Percentiles rank a stretch among this genome's conserved stretches.
These are phyloP conservation scores for Seriola dumerili DNA, from an alignment of 2,113 vertebrate species.

Conservation along the genomic window DNA sequence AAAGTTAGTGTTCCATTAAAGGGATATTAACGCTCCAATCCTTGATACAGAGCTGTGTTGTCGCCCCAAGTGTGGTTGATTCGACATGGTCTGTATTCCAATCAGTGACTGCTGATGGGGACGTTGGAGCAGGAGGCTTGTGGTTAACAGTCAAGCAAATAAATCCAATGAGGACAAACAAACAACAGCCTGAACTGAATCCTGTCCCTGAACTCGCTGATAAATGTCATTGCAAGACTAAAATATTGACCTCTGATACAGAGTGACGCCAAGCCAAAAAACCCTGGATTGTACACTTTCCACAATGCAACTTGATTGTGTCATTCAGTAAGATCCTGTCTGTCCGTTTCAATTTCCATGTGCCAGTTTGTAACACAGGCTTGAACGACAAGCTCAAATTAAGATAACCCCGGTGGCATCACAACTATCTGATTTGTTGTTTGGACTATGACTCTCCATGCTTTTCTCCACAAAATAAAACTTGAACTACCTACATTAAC, in stretches of 20 bases:
- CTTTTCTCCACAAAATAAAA: too few species aligned
- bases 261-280: background rate
- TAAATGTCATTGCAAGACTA: background rate
- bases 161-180: conserved; percentile 22
- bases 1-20: background rate
- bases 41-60: background rate
- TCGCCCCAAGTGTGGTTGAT: background rate
- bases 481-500: too few species aligned
- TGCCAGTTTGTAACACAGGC: background rate
- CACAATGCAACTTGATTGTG: too few species aligned
- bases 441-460: too few species aligned
- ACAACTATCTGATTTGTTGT: too few species aligned
- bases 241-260: background rate
- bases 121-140: background rate
- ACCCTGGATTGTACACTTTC: background rate
- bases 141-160: background rate
- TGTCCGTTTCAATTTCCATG: background rate
- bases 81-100: conserved; percentile 18
- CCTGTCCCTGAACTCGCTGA: background rate
- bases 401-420: background rate
- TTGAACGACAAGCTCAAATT: too few species aligned
- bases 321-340: too few species aligned
- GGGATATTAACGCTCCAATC: background rate
- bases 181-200: conserved; percentile 11
- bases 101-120: conserved; percentile 3